phyloP scores from a whole-genome alignment of 2,888 invertebrate species.

The Hydrotaea cyrtoneurina region DNA sequence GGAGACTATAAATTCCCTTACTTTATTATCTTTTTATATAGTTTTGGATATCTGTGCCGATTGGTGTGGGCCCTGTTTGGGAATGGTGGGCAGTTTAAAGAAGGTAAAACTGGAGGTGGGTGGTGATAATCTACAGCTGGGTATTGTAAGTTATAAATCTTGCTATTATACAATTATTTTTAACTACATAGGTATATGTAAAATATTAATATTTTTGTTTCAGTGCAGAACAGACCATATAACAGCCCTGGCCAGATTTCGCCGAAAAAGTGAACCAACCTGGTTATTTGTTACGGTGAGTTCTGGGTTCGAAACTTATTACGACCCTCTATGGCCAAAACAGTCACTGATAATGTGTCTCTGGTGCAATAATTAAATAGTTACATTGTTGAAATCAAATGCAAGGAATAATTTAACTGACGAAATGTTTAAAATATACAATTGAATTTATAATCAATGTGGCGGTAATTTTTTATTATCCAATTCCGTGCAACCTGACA shows the following conservation, averaged over 20 bases:
- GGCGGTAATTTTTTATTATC: too few species aligned
- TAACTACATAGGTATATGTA: too few species aligned
- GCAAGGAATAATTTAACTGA: too few species aligned
- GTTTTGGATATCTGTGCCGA: slow-evolving; percentile 94
- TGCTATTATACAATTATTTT: too few species aligned
- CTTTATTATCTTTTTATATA: slow-evolving; percentile 72
- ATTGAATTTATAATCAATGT: too few species aligned
- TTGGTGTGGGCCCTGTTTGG: slow-evolving; percentile 95
- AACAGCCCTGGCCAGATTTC: slow-evolving; percentile 87
- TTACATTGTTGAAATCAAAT: too few species aligned
- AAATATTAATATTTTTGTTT: slow-evolving; percentile 9
- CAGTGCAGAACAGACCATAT: slow-evolving; percentile 88
- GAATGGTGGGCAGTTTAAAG: slow-evolving; percentile 91
- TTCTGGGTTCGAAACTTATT: slow-evolving; percentile 29
- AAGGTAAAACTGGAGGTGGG: slow-evolving; percentile 94
- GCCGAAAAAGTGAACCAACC: slow-evolving; percentile 92
- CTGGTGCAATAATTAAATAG: slow-evolving; percentile 33
- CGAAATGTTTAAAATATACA: too few species aligned
- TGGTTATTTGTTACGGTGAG: slow-evolving; percentile 93
- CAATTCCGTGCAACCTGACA: too few species aligned
- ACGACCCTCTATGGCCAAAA: too few species aligned
- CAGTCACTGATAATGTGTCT: neutral
- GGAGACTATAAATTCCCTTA: too few species aligned
- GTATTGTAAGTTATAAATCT: slow-evolving; percentile 81
- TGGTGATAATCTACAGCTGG: slow-evolving; percentile 89